Conservation (phyloP, 2,113 vertebrate species). For the Cranoglanis bouderius region DNA sequence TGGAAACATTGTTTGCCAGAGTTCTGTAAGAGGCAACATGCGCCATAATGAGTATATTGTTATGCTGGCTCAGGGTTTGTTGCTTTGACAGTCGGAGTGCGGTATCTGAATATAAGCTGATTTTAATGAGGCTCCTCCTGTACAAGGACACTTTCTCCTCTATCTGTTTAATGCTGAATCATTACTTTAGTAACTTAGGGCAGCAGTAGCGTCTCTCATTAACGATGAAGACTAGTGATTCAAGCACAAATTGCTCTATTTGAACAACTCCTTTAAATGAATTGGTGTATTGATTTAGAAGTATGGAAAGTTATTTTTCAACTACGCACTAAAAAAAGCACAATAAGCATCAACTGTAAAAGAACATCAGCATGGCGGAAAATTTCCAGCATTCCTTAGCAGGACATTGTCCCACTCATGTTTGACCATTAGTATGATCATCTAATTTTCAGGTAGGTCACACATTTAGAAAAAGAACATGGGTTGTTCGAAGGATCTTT, state of each 20-base stretch:
- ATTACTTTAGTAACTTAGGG: constrained; percentile 8
- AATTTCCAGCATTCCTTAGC: background rate
- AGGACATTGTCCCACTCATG: background rate
- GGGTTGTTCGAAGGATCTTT: background rate
- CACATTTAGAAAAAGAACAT: background rate
- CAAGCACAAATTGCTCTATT: background rate
- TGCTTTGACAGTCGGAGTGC: background rate
- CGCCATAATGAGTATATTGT: constrained; percentile 3
- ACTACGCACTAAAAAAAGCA: background rate
- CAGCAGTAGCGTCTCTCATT: background rate
- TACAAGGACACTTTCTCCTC: constrained; percentile 33
- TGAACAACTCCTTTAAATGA: background rate
- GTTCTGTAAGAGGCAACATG: background rate
- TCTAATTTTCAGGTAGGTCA: background rate
- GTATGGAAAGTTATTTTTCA: background rate
- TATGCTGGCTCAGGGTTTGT: constrained; percentile 15
- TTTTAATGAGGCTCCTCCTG: constrained; percentile 28
- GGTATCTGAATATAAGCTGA: constrained; percentile 16
- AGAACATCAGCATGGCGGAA: background rate
- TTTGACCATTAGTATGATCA: background rate
- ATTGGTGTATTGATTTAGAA: background rate
- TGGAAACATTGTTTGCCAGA: background rate
- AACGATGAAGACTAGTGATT: background rate
- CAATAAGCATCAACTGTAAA: background rate
- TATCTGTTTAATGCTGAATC: constrained; percentile 23